phyloP scores from a whole-genome alignment of 2,113 vertebrate species.

The Dermatemys mawii region DNA sequence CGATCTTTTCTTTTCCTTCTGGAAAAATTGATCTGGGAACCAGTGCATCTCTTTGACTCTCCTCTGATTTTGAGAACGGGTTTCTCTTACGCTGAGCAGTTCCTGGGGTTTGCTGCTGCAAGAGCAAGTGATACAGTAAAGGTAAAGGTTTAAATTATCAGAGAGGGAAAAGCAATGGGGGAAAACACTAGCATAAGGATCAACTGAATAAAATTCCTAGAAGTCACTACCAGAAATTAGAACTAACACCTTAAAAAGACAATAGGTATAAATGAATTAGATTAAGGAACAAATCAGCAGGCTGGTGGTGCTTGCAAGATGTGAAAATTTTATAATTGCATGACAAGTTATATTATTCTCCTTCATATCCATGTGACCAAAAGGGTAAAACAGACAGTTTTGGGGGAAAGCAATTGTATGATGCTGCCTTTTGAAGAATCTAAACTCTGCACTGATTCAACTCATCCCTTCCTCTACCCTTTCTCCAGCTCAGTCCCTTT shows the following conservation, averaged over 20 bases:
- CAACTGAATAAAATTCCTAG: background rate
- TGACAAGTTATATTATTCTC: background rate
- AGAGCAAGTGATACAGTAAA: background rate
- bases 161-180: background rate
- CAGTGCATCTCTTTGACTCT: background rate
- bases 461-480: background rate
- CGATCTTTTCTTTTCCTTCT: background rate
- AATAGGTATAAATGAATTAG: background rate
- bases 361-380: background rate
- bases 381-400: background rate
- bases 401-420: background rate
- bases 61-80: fast-evolving
- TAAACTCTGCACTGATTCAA: background rate
- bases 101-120: background rate
- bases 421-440: background rate
- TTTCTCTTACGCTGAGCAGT: fast-evolving
- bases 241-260: background rate
- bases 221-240: background rate
- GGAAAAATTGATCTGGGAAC: background rate
- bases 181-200: background rate
- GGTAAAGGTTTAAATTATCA: background rate
- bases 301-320: background rate
- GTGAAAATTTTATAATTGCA: background rate
- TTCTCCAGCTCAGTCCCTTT: background rate
- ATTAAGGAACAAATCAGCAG: background rate